Conservation (phyloP, 2,888 invertebrate genomes). For the Phytoseiulus persimilis region DNA sequence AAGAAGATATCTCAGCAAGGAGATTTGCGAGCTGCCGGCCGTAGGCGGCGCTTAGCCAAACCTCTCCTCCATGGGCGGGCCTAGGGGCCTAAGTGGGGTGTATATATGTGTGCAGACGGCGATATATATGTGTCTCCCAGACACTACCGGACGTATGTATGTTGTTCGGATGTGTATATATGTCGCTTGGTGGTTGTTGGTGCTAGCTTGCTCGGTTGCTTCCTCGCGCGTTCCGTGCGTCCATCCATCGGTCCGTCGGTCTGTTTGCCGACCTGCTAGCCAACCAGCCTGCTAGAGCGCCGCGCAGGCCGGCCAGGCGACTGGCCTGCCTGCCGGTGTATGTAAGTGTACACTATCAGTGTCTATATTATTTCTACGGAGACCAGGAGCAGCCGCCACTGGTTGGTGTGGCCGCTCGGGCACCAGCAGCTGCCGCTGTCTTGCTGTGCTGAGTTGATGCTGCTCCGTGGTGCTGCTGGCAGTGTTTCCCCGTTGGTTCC, state of each 20-base stretch:
- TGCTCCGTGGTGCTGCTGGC: background rate
- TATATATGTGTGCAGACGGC: background rate
- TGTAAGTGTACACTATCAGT: conserved; percentile 33
- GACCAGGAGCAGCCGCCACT: background rate
- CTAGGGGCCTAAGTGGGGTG: background rate
- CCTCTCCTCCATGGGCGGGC: background rate
- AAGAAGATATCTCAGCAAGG: conserved; percentile 38
- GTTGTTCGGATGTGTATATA: background rate
- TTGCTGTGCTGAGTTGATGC: background rate
- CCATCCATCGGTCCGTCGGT: background rate
- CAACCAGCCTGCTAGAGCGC: background rate
- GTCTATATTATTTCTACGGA: conserved; percentile 36
- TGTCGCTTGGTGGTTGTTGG: conserved; percentile 5
- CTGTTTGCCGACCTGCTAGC: background rate
- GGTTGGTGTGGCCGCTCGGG: background rate
- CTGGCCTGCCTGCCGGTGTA: background rate
- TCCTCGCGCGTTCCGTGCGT: background rate
- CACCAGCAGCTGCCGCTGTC: conserved; percentile 12
- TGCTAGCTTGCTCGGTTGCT: background rate
- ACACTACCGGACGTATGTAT: background rate
- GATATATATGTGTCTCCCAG: background rate
- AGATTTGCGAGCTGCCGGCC: conserved; percentile 33
- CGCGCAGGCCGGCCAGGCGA: background rate
- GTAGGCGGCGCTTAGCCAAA: background rate
- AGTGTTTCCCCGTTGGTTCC: background rate